Conservation (phyloP, 2,113 vertebrate species). For the Pomatorhinus ruficollis region DNA sequence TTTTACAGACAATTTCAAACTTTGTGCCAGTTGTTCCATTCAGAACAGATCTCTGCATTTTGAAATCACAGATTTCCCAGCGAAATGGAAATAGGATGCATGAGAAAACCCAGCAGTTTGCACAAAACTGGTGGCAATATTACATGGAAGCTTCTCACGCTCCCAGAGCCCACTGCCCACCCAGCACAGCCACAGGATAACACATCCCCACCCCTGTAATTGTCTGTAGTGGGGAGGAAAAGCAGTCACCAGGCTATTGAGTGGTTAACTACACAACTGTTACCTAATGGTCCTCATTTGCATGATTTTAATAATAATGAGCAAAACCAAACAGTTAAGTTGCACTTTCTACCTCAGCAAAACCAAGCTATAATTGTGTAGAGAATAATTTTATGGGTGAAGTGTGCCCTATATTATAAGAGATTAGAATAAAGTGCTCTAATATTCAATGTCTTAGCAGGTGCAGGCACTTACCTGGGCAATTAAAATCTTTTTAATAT, state of each 20-base stretch:
- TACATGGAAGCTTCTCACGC: rapidly evolving
- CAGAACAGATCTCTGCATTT: not conserved
- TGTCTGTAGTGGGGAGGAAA: conserved; percentile 1
- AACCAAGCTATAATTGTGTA: conserved; percentile 76
- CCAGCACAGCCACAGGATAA: not conserved
- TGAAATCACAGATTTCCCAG: not conserved
- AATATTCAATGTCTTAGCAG: conserved; percentile 81
- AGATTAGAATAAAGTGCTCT: conserved; percentile 81
- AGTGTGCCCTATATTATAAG: conserved; percentile 81
- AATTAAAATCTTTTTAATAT: conserved; percentile 85
- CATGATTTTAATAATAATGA: conserved; percentile 81
- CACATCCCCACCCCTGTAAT: not conserved
- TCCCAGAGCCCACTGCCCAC: not conserved
- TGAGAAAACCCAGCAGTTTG: not conserved
- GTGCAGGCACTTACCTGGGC: conserved; percentile 84
- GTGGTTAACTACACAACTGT: conserved; percentile 68
- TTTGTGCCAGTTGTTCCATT: conserved; percentile 12
- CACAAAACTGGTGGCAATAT: not conserved
- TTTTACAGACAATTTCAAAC: conserved; percentile 28
- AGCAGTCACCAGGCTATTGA: conserved; percentile 44
- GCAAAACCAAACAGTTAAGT: conserved; percentile 77
- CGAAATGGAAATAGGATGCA: not conserved
- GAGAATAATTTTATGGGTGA: conserved; percentile 83
- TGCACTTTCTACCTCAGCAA: conserved; percentile 82
- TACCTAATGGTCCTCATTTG: conserved; percentile 74